These are phyloP conservation scores for Eilema depressum DNA, from an alignment of 2,888 invertebrate species.

Conservation along the genomic window DNA sequence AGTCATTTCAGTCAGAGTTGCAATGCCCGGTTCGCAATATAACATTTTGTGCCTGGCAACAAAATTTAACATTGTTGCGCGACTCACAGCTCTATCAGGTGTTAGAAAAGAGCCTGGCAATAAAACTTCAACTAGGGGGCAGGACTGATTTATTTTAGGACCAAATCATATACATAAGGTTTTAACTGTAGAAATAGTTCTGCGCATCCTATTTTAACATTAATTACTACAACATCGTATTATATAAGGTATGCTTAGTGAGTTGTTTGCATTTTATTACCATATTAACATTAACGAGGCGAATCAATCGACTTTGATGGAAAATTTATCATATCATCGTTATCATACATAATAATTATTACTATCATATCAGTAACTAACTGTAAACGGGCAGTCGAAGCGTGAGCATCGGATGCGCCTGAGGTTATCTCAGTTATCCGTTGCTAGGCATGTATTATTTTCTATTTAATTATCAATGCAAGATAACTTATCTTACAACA, in stretches of 20 bases:
- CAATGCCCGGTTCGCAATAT: no score
- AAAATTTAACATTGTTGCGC: no score
- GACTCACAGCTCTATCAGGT: no score
- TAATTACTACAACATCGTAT: constrained; percentile 2
- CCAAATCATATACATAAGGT: not conserved
- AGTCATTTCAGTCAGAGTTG: not conserved
- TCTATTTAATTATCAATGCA: constrained; percentile 31
- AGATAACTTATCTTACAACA: constrained; percentile 23
- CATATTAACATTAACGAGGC: constrained; percentile 23
- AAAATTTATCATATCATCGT: constrained; percentile 75
- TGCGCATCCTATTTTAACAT: not conserved
- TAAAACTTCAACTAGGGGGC: no score
- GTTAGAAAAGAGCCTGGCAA: not conserved
- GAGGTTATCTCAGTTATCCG: constrained; percentile 65
- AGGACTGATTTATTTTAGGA: not conserved
- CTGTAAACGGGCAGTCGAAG: constrained; percentile 53
- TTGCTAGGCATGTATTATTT: constrained; percentile 59
- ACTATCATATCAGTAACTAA: not conserved
- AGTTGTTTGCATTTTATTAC: constrained; percentile 24
- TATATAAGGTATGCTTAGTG: constrained; percentile 26
- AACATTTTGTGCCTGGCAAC: no score
- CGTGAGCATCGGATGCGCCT: constrained; percentile 56
- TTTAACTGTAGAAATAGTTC: not conserved
- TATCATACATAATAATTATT: constrained; percentile 51
- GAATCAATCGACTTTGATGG: constrained; percentile 51